Evolutionary conservation across 2,113 vertebrate genomes (phyloP), one percentile per base, ranked within the genome.

Genomic region (Leptocoma aspasia): DNA sequence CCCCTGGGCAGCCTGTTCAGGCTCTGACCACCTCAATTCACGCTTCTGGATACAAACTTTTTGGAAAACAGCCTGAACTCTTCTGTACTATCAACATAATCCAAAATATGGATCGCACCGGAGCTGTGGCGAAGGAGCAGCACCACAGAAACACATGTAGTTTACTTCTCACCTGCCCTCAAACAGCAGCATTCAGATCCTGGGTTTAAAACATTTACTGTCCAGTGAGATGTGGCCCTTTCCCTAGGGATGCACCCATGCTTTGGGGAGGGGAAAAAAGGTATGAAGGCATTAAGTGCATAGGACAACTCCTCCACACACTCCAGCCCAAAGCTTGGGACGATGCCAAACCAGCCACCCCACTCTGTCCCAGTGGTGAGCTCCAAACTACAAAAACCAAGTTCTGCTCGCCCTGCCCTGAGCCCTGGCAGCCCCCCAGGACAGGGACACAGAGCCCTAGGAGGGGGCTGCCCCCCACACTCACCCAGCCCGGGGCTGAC

Each of bases 331-430:
- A 79, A 75, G 27, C 4, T 14, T 5, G 49, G 70, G 57, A 41
- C 0, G 0, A 26, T 3, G 20, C 71, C 21, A 2, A n/a, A 68
- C 14, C 19, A 65, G 45, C 31, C 30, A 5, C 33, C 13, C 15
- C 5, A 0, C 27, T 75, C 31, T 5, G 2, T 69, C 44, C 30
- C 41, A 9, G 23, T 6, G 17, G 19, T 10, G n/a, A 68, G 53
- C 52, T 52, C 52, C 33, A 42, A 52, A 39, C 1, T 2, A 2
- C 41, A 18, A 13, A 64, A 75, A 33, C 3, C 2, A 19, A 83
- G 7, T 23, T 22, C 31, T 16, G 13, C 2, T 9, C 4, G 10
- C 33, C 39, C 26, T 4, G 2, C 57, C 22, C 5, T 1, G 5
- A 61, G 82, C 42, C 68, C 54, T n/a, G 21, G 33, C 13, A 65